A percentile compares a stretch with the other conserved stretches of the same genome.
Conservation (phyloP, 2,888 invertebrate species). For the Athrips mouffetella region DNA sequence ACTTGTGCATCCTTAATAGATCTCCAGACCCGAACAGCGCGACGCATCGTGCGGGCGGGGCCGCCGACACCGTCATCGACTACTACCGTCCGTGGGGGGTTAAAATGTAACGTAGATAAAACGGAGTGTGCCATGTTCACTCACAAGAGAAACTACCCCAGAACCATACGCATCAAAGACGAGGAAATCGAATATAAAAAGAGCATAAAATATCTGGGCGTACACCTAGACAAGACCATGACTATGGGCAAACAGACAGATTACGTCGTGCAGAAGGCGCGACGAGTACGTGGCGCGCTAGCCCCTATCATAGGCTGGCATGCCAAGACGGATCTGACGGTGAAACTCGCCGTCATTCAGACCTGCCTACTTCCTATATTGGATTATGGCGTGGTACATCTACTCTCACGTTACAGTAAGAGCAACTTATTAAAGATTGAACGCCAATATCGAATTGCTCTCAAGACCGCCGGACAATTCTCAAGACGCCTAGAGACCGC, state of each 20-base stretch:
- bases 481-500: conserved; percentile 11
- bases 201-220: conserved; percentile 18
- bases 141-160: neutral
- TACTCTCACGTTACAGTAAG: conserved; percentile 20
- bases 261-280: conserved; percentile 2
- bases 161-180: neutral
- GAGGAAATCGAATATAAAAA: neutral
- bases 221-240: conserved; percentile 19
- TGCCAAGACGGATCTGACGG: conserved; percentile 15
- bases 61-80: conserved; percentile 2
- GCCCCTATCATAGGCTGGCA: conserved; percentile 20
- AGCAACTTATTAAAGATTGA: too few species aligned
- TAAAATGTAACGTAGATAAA: conserved; percentile 14
- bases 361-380: conserved; percentile 21
- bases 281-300: conserved; percentile 14
- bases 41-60: neutral
- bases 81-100: conserved; percentile 3
- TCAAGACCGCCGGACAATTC: conserved; percentile 6
- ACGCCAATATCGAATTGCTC: conserved; percentile 10
- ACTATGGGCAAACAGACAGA: conserved; percentile 19
- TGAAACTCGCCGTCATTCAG: conserved; percentile 19
- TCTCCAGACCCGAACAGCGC: neutral
- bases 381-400: conserved; percentile 20
- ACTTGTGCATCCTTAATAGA: conserved; percentile 10
- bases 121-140: conserved; percentile 9